phyloP scores from a whole-genome alignment of 2,113 vertebrate genomes.

The Quiscalus mexicanus region DNA sequence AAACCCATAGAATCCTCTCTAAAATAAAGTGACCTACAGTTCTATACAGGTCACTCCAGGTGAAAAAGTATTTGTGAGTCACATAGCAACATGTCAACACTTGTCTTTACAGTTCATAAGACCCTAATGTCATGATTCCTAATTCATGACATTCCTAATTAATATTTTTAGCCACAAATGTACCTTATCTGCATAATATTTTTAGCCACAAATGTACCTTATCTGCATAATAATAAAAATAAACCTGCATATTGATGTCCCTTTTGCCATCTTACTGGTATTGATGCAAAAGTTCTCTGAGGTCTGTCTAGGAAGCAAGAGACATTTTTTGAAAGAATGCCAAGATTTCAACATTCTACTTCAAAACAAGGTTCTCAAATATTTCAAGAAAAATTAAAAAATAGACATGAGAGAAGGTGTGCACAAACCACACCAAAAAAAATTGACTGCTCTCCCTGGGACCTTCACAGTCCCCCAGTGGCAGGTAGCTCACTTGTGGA shows the following conservation, averaged over 20 bases:
- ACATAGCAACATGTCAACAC: neutral
- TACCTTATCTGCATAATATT: neutral
- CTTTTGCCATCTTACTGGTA: neutral
- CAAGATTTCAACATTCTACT: neutral
- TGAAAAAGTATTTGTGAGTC: neutral
- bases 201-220: neutral
- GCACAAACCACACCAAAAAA: neutral
- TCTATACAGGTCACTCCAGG: neutral
- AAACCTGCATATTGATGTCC: neutral
- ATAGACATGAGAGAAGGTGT: neutral
- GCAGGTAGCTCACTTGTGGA: neutral
- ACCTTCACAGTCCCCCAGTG: neutral
- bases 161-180: neutral
- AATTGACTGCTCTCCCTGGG: neutral
- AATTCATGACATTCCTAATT: neutral
- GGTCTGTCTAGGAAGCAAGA: neutral
- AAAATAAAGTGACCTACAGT: neutral
- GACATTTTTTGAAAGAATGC: neutral
- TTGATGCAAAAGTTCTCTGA: neutral
- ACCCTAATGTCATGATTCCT: neutral
- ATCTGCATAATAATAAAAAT: neutral
- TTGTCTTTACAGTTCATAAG: neutral
- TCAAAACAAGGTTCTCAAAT: neutral
- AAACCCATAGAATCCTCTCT: neutral
- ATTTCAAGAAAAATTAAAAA: neutral